These are phyloP conservation scores for Boleophthalmus pectinirostris DNA, from an alignment of 2,113 vertebrate genomes.

Conservation along the genomic window DNA sequence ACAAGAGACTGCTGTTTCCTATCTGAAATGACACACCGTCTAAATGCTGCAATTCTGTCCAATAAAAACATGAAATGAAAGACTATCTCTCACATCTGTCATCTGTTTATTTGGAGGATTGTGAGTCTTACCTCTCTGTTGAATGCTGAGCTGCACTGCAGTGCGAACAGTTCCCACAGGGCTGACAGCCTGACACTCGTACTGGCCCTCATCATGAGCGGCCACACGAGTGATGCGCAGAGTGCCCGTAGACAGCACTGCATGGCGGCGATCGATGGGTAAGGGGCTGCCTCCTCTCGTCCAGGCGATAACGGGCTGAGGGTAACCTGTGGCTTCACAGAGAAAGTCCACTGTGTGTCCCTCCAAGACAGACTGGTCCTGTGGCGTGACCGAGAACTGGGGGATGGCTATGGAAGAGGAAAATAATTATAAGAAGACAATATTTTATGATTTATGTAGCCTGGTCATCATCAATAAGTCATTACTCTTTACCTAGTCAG, in stretches of 20 bases:
- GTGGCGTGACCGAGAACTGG: constrained; percentile 89
- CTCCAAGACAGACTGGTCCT: constrained; percentile 89
- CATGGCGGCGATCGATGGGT: constrained; percentile 87
- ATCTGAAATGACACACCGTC: not conserved
- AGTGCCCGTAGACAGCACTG: constrained; percentile 85
- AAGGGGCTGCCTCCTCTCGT: constrained; percentile 92
- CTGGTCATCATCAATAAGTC: not conserved
- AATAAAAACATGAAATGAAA: not conserved
- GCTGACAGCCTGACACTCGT: constrained; percentile 96
- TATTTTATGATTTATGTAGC: not conserved
- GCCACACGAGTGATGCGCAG: constrained; percentile 89
- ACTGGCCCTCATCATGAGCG: constrained; percentile 93
- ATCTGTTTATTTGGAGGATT: constrained; percentile 1
- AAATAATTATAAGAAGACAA: not conserved
- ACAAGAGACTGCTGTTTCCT: not conserved
- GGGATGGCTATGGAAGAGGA: constrained; percentile 80
- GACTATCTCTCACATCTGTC: not conserved
- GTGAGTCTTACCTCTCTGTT: constrained; percentile 85
- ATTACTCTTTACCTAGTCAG: not conserved
- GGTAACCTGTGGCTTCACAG: constrained; percentile 91
- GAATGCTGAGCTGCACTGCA: constrained; percentile 84
- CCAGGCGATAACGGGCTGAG: constrained; percentile 93
- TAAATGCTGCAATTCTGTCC: not conserved
- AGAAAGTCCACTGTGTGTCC: constrained; percentile 93
- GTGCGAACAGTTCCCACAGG: constrained; percentile 86